Evolutionary conservation across 1,140 invertebrate species (phyloP).

Genomic region (Latrodectus geometricus): DNA sequence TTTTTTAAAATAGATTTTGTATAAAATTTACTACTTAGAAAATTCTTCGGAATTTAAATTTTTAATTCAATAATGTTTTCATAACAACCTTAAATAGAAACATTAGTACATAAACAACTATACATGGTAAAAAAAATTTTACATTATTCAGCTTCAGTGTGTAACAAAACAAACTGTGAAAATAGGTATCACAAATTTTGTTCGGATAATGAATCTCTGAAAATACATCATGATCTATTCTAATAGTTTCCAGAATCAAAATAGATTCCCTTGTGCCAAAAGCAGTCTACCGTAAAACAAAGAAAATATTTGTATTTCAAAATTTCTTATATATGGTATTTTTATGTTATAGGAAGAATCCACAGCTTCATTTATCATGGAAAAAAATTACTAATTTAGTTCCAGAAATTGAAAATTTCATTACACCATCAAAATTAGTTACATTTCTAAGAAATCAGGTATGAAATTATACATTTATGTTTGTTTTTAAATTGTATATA

Average conservation of each 20-base stretch:
- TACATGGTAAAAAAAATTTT: too few species aligned
- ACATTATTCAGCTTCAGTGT: too few species aligned
- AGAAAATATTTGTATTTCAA: neutral
- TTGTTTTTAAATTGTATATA: neutral
- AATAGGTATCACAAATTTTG: neutral
- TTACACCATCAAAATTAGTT: conserved; percentile 11
- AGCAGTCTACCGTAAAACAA: neutral
- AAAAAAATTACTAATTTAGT: neutral
- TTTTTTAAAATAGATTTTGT: too few species aligned
- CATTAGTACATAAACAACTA: too few species aligned
- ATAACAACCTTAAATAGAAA: too few species aligned
- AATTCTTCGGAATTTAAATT: too few species aligned
- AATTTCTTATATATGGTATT: neutral
- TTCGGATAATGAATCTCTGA: neutral
- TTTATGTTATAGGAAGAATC: neutral
- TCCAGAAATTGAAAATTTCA: neutral
- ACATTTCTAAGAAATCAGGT: conserved; percentile 37
- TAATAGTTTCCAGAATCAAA: neutral
- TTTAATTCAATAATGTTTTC: too few species aligned
- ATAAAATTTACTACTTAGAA: too few species aligned
- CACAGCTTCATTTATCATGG: conserved; percentile 28
- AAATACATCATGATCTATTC: neutral
- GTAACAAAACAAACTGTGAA: too few species aligned
- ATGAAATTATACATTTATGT: neutral
- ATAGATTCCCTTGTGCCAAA: too few species aligned